Evolutionary conservation across 2,888 invertebrate species (phyloP).

Genomic region (Trissonchulus latispiculum): DNA sequence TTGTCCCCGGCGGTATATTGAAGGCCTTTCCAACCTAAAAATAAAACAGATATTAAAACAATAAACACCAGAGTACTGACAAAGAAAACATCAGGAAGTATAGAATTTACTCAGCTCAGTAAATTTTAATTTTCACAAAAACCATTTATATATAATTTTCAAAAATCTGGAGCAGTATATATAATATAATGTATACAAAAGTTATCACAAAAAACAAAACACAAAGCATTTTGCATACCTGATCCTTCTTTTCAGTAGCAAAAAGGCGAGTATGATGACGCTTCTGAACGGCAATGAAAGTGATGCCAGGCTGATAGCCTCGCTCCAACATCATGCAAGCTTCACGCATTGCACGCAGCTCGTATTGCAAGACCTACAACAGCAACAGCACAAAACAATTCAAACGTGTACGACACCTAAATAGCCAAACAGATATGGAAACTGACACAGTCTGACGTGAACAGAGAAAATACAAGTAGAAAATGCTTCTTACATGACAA

Average conservation of each 20-base stretch:
- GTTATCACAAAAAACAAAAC: too few species aligned
- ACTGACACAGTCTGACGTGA: too few species aligned
- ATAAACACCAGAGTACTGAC: too few species aligned
- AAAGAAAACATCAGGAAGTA: too few species aligned
- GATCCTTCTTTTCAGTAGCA: constrained; percentile 97
- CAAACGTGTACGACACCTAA: background rate
- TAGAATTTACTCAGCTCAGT: too few species aligned
- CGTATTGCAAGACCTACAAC: constrained; percentile 77
- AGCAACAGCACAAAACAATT: background rate
- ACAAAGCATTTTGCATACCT: constrained; percentile 52
- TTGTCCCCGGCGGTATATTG: constrained; percentile 99
- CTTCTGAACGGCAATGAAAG: constrained; percentile 97
- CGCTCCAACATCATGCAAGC: constrained; percentile 89
- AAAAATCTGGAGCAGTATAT: too few species aligned
- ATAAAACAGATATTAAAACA: too few species aligned
- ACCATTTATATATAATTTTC: too few species aligned
- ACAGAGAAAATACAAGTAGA: too few species aligned
- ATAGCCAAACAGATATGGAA: background rate
- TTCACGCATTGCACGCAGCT: constrained; percentile 91
- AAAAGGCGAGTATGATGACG: constrained; percentile 96
- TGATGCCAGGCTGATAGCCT: constrained; percentile 95
- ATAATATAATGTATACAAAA: too few species aligned
- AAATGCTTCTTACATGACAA: too few species aligned
- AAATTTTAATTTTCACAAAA: too few species aligned
- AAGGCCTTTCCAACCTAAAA: constrained; percentile 80